Conservation (phyloP, 1,140 invertebrate species). For the Dysdera silvatica region DNA sequence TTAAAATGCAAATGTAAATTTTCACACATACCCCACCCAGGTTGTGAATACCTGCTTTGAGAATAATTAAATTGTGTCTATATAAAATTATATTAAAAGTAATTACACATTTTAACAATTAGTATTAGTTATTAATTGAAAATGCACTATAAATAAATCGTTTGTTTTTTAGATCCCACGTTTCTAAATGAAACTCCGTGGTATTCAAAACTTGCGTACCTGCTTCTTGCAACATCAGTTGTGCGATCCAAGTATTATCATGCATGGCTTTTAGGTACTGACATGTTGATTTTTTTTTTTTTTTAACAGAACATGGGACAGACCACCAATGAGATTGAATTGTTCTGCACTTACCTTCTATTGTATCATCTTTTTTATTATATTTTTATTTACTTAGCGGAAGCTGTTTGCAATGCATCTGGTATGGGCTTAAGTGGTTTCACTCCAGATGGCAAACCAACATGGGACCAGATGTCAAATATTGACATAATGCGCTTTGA, state of each 20-base stretch:
- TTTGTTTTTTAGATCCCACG: conserved; percentile 51
- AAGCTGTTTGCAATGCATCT: conserved; percentile 87
- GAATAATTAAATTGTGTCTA: not conserved
- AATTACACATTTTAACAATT: too few species aligned
- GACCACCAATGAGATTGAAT: not conserved
- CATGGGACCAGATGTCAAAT: conserved; percentile 86
- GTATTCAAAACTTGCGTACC: conserved; percentile 63
- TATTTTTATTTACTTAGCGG: conserved; percentile 50
- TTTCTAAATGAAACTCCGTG: conserved; percentile 57
- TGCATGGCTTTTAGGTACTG: conserved; percentile 78
- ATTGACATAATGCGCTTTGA: conserved; percentile 82
- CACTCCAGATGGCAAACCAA: conserved; percentile 50
- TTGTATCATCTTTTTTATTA: conserved; percentile 2
- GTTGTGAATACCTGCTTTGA: too few species aligned
- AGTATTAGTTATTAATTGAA: too few species aligned
- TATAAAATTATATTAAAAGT: too few species aligned
- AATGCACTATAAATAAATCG: not conserved
- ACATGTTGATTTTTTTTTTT: conserved; percentile 8
- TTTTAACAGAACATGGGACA: not conserved
- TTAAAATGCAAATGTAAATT: too few species aligned
- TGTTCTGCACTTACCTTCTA: not conserved
- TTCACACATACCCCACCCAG: too few species aligned
- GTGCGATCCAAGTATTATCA: conserved; percentile 91
- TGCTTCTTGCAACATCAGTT: conserved; percentile 65
- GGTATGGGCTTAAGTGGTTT: conserved; percentile 86